A percentile compares a stretch with the other conserved stretches of the same genome.
Conservation (phyloP, 2,797 vertebrate genomes). For the Petrocephalus sullivani region DNA sequence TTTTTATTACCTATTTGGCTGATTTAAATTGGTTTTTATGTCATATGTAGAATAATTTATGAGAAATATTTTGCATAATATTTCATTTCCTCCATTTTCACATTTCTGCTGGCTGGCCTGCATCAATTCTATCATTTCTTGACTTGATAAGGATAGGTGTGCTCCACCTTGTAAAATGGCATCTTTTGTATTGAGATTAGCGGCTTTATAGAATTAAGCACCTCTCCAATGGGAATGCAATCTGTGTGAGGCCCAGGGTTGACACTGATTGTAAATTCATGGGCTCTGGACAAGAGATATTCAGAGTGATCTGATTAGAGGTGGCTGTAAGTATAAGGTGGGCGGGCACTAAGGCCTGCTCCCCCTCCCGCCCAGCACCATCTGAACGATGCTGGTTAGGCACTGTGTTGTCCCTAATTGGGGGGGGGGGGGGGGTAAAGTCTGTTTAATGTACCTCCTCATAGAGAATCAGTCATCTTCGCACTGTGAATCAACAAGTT, state of each 20-base stretch:
- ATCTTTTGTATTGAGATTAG: constrained; percentile 28
- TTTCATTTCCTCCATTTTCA: not conserved
- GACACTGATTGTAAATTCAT: constrained; percentile 64
- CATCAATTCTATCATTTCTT: not conserved
- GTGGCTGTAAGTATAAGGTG: constrained; percentile 46
- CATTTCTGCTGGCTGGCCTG: not conserved
- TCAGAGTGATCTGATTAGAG: constrained; percentile 62
- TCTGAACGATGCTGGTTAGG: not conserved
- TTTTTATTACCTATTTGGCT: not conserved
- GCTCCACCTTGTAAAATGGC: not conserved
- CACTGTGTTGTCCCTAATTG: not conserved
- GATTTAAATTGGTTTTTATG: not conserved
- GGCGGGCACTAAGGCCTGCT: constrained; percentile 41
- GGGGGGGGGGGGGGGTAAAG: not conserved
- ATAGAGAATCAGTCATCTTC: not conserved
- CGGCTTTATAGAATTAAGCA: constrained; percentile 45
- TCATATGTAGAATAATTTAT: not conserved
- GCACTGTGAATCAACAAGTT: not conserved
- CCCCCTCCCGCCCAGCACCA: constrained; percentile 20
- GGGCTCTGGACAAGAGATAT: constrained; percentile 48
- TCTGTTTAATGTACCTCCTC: not conserved
- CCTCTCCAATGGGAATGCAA: constrained; percentile 53
- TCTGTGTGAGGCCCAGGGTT: constrained; percentile 50
- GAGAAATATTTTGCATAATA: not conserved
- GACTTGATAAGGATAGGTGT: not conserved